Conservation (phyloP, 2,888 invertebrate species). For the Agrilus mali region DNA sequence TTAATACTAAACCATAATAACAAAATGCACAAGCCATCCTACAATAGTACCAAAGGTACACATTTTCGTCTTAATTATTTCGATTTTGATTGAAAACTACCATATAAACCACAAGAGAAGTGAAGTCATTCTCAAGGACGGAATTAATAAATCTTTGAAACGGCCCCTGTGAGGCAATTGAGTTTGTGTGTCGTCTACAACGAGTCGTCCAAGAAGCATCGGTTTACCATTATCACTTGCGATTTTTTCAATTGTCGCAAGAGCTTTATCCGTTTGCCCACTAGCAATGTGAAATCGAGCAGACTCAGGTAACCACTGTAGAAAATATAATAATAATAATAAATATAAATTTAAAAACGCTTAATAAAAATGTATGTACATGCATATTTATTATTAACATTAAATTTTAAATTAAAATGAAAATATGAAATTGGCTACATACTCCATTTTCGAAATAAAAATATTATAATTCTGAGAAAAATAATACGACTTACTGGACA, state of each 20-base stretch:
- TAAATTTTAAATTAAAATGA: too few relatives aligned
- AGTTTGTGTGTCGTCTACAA: slow-evolving; percentile 60
- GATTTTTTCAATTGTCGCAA: slow-evolving; percentile 72
- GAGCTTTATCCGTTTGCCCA: slow-evolving; percentile 76
- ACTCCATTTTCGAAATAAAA: too few relatives aligned
- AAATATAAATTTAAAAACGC: not conserved
- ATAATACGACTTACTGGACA: slow-evolving; percentile 52
- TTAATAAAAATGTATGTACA: not conserved
- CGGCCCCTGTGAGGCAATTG: slow-evolving; percentile 50
- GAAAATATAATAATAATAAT: slow-evolving; percentile 13
- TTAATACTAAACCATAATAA: slow-evolving; percentile 87
- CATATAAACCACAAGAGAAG: slow-evolving; percentile 87
- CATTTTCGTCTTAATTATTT: not conserved
- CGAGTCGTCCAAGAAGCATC: slow-evolving; percentile 73
- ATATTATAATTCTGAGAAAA: not conserved
- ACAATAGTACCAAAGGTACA: slow-evolving; percentile 8
- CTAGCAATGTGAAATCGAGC: slow-evolving; percentile 78
- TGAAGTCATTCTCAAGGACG: slow-evolving; percentile 73
- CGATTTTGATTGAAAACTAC: slow-evolving; percentile 34
- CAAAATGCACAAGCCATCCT: slow-evolving; percentile 92
- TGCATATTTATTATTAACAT: too few relatives aligned
- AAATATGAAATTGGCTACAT: too few relatives aligned
- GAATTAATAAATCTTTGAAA: slow-evolving; percentile 59
- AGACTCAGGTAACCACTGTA: slow-evolving; percentile 89
- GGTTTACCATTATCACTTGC: slow-evolving; percentile 82